Base-by-base conservation (phyloP, 2,888 invertebrate species). In the Palloptera scutellata region DNA sequence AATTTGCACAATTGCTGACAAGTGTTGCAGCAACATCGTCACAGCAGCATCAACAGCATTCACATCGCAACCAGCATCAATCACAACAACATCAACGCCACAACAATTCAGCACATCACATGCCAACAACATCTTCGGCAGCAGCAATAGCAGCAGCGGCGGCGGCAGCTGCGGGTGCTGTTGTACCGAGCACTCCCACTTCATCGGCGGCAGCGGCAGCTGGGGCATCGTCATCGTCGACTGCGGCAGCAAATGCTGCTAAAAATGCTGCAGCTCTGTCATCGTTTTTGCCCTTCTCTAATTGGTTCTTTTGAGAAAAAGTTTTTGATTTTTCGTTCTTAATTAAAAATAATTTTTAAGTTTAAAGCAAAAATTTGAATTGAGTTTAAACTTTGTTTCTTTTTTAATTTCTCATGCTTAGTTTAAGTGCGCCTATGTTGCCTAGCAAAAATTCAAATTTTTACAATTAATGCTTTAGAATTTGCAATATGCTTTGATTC, bases 1-100 rank as follows among this genome's bases (percentile, higher is more conserved):
- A 82, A 67, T 81, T 81, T 43, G 82, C 80, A 17, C 80, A 81
- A 63, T 75, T 82, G 53, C 73, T 81, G 45, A 80, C 79, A 6
- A 81, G 77, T 64, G 81, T 81, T 57, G 80, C 80, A 12, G 77
- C 74, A 55, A 66, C 55, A 30, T 81, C 77, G 64, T 79, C 80
- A 59, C 70, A 72, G 64, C 69, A 71, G 48, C 71, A 69, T 40
- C 72, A 72, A n/a, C 69, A 68, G 17, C 61, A 64, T 4, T 45
- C 53, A 1, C 66, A 58, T 17, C 51, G 43, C 3, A 42, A 61
- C n/a, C 66, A 66, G 20, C 61, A 66, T 20, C 66, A 66, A 54
- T 13, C 30, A 1, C 30, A 45, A 13, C 52, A 12, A 13, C 61
- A 66, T 10, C 54, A 52, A 45, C 42, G 30, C 20, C 48, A 48